Conservation (phyloP, 2,888 invertebrate genomes). For the Nemurella pictetii region DNA sequence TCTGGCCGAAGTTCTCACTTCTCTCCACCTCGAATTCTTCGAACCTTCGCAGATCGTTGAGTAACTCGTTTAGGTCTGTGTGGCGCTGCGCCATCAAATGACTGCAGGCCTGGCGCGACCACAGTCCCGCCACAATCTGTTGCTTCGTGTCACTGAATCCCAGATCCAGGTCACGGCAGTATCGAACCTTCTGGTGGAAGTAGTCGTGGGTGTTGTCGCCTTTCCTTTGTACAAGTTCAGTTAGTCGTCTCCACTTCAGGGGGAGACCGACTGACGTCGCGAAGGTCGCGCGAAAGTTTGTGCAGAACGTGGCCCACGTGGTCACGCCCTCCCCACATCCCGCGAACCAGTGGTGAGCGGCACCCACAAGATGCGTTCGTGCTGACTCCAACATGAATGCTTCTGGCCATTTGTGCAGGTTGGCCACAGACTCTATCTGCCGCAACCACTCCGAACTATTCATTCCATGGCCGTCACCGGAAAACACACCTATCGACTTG, state of each 20-base stretch:
- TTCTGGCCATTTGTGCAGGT: not conserved
- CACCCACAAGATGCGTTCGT: not conserved
- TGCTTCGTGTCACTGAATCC: constrained; percentile 3
- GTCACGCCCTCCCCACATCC: not conserved
- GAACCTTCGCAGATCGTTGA: not conserved
- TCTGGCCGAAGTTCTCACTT: too few relatives aligned
- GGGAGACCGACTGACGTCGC: too few relatives aligned
- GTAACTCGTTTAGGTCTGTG: not conserved
- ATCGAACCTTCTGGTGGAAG: not conserved
- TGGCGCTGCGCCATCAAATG: not conserved
- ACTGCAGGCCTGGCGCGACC: not conserved
- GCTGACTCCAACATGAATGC: not conserved
- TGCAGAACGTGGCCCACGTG: not conserved
- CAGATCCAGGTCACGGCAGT: constrained; percentile 7
- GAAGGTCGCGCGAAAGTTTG: not conserved
- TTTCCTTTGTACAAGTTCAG: not conserved
- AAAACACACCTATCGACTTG: not conserved
- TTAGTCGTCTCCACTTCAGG: not conserved
- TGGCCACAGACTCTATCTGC: not conserved
- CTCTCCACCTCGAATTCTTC: too few relatives aligned
- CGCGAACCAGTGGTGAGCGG: not conserved
- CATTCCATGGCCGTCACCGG: not conserved
- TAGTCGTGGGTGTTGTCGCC: not conserved
- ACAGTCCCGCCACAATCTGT: not conserved
- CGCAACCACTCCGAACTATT: not conserved